Base-by-base conservation (phyloP, 1,140 invertebrate species). In the Aleiodes sp. region DNA sequence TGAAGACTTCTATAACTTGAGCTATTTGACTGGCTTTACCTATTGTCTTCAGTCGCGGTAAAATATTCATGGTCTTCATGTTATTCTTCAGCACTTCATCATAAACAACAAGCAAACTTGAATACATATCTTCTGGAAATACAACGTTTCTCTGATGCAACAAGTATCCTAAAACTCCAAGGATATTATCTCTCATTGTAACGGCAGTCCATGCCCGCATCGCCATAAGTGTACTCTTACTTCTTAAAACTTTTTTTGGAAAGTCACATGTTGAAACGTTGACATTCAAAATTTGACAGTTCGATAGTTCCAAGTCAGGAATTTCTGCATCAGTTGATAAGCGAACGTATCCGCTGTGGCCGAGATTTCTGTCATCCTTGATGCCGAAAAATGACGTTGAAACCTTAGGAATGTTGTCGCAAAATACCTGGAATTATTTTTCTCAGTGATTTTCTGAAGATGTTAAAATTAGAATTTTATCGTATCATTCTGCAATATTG, bases 111-210 rank as follows among this genome's bases (percentile, higher is more conserved):
- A 73, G 69, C 66, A 79, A 65, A 61, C 72, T 72, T 57, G 72
- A 70, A 65, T 75, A 71, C 41, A 56, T 72, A 66, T 72, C 72
- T 46, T 67, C 73, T 24, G 68, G 65, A 57, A 77, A 75, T 33
- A 70, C 64, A 41, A 73, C 73, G 67, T 73, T 75, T 61, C 63
- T 64, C 68, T 75, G 74, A 41, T 78, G 75, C 74, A 77, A 73
- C 70, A 81, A 71, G 70, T 75, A 74, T 59, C 74, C 75, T 57
- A 77, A 71, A 66, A 78, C 70, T 24, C 69, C 72, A 64, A 75
- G 71, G 46, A 79, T 78, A 63, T 80, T 79, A 69, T 80, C 74
- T 43, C 75, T 72, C 56, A 77, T 63, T 57, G 78, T 78, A 35
- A 70, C 70, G 33, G 75, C 74, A 14, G 65, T 73, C 76, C 70